phyloP scores from a whole-genome alignment of 2,113 vertebrate species.

The Chionis minor region DNA sequence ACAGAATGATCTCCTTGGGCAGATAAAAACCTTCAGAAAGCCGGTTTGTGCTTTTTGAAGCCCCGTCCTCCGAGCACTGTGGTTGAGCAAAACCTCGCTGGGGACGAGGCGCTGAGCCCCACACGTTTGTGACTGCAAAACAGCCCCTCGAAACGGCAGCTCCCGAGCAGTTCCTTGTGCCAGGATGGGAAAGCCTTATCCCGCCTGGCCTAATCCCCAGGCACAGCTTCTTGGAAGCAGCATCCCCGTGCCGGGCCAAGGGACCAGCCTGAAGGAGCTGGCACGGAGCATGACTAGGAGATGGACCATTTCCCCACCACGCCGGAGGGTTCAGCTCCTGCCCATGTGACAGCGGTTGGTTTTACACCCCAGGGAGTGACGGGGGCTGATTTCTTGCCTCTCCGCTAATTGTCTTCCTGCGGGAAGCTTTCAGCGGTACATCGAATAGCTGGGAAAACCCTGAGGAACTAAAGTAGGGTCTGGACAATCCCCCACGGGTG shows the following conservation, averaged over 20 bases:
- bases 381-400: not conserved
- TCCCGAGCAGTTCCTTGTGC: not conserved
- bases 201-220: not conserved
- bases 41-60: not conserved
- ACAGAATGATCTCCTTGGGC: not conserved
- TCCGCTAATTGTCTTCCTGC: not conserved
- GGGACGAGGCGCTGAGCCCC: fast-evolving
- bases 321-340: not conserved
- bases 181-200: not conserved
- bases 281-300: fast-evolving
- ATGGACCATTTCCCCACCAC: not conserved
- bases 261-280: not conserved
- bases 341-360: not conserved
- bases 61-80: fast-evolving
- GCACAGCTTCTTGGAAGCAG: not conserved
- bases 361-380: not conserved
- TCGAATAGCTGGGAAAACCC: not conserved
- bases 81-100: not conserved
- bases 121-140: fast-evolving
- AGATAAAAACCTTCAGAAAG: not conserved
- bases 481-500: not conserved
- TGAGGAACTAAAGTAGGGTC: not conserved
- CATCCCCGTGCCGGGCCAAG: not conserved
- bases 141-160: not conserved
- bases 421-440: fast-evolving